phyloP scores from a whole-genome alignment of 2,888 invertebrate species.

The Lepidocyrtoides sp. region DNA sequence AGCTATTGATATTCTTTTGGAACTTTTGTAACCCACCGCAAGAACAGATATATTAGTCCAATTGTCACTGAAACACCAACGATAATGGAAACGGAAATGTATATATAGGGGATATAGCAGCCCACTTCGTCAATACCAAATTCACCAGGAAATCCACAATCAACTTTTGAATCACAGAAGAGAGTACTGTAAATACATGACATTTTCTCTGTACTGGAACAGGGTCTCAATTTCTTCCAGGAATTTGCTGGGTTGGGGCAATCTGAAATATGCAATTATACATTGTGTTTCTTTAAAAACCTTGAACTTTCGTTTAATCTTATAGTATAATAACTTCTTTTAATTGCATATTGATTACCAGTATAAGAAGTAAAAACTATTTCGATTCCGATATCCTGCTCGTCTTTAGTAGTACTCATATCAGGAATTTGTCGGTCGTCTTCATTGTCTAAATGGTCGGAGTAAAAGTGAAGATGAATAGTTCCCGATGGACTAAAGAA shows the following conservation, averaged over 20 bases:
- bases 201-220: slow-evolving; percentile 51
- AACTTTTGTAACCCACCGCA: slow-evolving; percentile 60
- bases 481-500: slow-evolving; percentile 57
- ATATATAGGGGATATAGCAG: slow-evolving; percentile 65
- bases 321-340: too few species aligned
- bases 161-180: slow-evolving; percentile 75
- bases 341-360: slow-evolving; percentile 20
- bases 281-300: neutral
- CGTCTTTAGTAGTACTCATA: neutral
- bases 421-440: neutral
- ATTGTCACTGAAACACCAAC: slow-evolving; percentile 3
- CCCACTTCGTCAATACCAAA: slow-evolving; percentile 67
- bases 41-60: slow-evolving; percentile 27
- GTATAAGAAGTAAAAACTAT: slow-evolving; percentile 76
- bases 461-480: slow-evolving; percentile 54
- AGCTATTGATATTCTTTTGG: slow-evolving; percentile 51
- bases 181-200: slow-evolving; percentile 69
- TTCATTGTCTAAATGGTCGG: slow-evolving; percentile 37
- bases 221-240: slow-evolving; percentile 64
- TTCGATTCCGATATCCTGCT: slow-evolving; percentile 59
- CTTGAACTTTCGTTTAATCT: too few species aligned
- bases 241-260: slow-evolving; percentile 65
- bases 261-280: slow-evolving; percentile 12
- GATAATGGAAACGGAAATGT: slow-evolving; percentile 36
- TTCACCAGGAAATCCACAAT: slow-evolving; percentile 70